These are phyloP conservation scores for Holothuria glaberrima DNA, from an alignment of 35 echinoderm and acorn worm species.

Conservation along the genomic window DNA sequence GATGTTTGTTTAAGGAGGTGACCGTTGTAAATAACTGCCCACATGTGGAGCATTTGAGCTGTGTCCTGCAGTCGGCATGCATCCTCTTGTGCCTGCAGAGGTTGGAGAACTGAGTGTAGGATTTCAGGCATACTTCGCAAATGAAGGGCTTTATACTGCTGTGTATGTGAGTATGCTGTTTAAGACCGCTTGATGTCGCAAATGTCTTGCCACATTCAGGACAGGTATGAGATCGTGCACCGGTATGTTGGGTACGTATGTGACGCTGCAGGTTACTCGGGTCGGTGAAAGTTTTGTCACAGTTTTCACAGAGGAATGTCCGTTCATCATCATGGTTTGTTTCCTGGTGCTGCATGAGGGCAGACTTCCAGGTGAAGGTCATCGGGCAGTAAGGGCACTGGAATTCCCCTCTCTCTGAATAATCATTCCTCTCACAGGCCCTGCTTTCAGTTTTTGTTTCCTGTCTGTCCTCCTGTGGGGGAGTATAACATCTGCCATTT, in stretches of 20 bases:
- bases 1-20: slow-evolving; percentile 96
- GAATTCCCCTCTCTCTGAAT: slow-evolving; percentile 58
- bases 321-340: slow-evolving; percentile 63
- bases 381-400: slow-evolving; percentile 73
- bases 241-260: slow-evolving; percentile 89
- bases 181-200: slow-evolving; percentile 93
- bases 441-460: neutral
- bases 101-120: slow-evolving; percentile 98
- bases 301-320: slow-evolving; percentile 87
- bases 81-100: slow-evolving; percentile 96
- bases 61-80: slow-evolving; percentile 96
- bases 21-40: slow-evolving; percentile 90
- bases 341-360: slow-evolving; percentile 82
- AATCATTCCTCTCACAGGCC: neutral
- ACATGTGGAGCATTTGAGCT: slow-evolving; percentile 87
- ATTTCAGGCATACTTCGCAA: slow-evolving; percentile 97
- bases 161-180: slow-evolving; percentile 98
- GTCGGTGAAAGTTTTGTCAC: slow-evolving; percentile 92
- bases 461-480: neutral
- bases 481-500: slow-evolving; percentile 26
- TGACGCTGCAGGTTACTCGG: slow-evolving; percentile 97
- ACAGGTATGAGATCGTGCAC: slow-evolving; percentile 90
- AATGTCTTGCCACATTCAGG: slow-evolving; percentile 98
- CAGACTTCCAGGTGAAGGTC: slow-evolving; percentile 91
- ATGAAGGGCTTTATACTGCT: slow-evolving; percentile 99